Conservation (phyloP, 2,888 invertebrate species). For the Trissolcus brochymenae region DNA sequence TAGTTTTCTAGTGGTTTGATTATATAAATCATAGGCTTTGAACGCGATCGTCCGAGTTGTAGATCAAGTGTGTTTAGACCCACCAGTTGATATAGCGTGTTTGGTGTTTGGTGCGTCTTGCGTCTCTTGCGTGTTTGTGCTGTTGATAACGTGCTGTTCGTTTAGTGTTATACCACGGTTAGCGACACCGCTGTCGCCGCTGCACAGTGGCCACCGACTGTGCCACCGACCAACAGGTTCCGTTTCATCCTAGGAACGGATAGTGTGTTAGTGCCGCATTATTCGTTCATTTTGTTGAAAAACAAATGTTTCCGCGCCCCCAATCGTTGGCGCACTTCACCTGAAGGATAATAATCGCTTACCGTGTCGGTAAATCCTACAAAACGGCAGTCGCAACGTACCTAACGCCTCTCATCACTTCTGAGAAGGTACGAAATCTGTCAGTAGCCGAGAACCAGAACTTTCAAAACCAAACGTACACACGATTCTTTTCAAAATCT, state of each 20-base stretch:
- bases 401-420: conserved; percentile 76
- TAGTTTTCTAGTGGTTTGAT: conserved; percentile 1
- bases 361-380: conserved; percentile 68
- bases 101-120: conserved; percentile 12
- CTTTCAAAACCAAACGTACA: not conserved
- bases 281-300: conserved; percentile 22
- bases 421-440: conserved; percentile 73
- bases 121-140: conserved; percentile 22
- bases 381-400: conserved; percentile 76
- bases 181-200: conserved; percentile 33
- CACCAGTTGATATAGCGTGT: conserved; percentile 45
- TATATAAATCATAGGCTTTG: not conserved
- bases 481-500: not conserved
- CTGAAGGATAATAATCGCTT: conserved; percentile 60
- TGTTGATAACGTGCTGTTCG: conserved; percentile 38
- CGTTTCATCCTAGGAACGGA: conserved; percentile 34
- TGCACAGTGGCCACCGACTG: conserved; percentile 43
- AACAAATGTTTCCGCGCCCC: conserved; percentile 35
- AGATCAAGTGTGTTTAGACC: conserved; percentile 14
- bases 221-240: conserved; percentile 59
- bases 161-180: conserved; percentile 35
- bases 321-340: conserved; percentile 62
- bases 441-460: conserved; percentile 1
- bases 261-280: conserved; percentile 35
- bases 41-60: not conserved